phyloP scores from a whole-genome alignment of 2,797 vertebrate species.

The Selene dorsalis region DNA sequence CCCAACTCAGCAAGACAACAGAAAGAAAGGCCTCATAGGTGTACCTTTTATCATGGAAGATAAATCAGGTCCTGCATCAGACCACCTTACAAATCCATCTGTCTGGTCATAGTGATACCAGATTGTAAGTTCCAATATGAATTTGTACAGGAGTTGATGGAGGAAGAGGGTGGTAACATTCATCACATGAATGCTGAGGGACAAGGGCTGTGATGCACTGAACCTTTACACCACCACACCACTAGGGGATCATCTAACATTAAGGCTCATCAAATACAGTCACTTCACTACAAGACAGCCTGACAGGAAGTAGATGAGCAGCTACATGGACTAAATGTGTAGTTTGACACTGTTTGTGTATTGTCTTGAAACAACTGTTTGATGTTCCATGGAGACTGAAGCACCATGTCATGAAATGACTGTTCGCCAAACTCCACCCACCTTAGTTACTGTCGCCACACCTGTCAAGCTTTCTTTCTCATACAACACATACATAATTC shows the following conservation, averaged over 20 bases:
- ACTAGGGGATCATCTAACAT: slow-evolving; percentile 54
- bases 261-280: slow-evolving; percentile 49
- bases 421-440: neutral
- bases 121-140: slow-evolving; percentile 20
- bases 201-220: slow-evolving; percentile 30
- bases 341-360: slow-evolving; percentile 63
- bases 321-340: slow-evolving; percentile 47
- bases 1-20: slow-evolving; percentile 18
- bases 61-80: slow-evolving; percentile 49
- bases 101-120: slow-evolving; percentile 6
- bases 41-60: slow-evolving; percentile 4
- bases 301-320: slow-evolving; percentile 36
- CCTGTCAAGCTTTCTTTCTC: slow-evolving; percentile 30
- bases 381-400: neutral
- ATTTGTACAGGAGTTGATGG: slow-evolving; percentile 54
- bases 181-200: slow-evolving; percentile 44
- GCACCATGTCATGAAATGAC: neutral
- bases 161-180: slow-evolving; percentile 41
- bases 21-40: neutral
- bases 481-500: neutral
- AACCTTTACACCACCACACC: slow-evolving; percentile 67
- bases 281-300: slow-evolving; percentile 46
- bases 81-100: slow-evolving; percentile 46
- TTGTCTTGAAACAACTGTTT: neutral
- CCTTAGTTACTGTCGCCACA: neutral